Percentiles rank a stretch among this genome's conserved stretches.
Conservation (phyloP, 2,797 vertebrate species). For the Percopsis omiscomaycus region DNA sequence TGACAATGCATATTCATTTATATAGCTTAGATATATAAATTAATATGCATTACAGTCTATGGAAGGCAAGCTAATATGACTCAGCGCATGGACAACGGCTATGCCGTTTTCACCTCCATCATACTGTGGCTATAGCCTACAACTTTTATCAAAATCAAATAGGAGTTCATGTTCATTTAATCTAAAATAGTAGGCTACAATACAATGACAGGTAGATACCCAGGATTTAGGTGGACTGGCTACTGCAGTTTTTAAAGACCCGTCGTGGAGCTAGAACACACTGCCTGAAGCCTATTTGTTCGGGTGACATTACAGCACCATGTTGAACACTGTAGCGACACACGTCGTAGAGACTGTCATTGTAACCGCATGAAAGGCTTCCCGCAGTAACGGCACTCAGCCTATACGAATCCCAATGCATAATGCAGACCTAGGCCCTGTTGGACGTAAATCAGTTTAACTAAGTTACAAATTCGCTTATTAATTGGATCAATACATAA, state of each 20-base stretch:
- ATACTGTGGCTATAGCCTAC: not conserved
- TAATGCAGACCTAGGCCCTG: not conserved
- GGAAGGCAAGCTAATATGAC: constrained; percentile 57
- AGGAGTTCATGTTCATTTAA: not conserved
- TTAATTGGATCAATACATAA: constrained; percentile 22
- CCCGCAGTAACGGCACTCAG: constrained; percentile 65
- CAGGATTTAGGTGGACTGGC: not conserved
- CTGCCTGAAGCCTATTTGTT: not conserved
- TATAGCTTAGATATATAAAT: no score
- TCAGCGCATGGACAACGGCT: constrained; percentile 46
- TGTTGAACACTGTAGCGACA: not conserved
- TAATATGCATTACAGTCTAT: no score
- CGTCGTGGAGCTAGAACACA: not conserved
- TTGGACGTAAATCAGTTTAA: not conserved
- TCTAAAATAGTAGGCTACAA: no score
- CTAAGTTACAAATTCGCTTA: constrained; percentile 23
- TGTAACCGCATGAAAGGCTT: constrained; percentile 47
- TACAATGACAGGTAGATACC: not conserved
- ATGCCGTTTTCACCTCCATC: not conserved
- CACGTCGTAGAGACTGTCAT: constrained; percentile 4
- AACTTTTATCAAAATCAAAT: not conserved
- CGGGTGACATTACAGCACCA: not conserved
- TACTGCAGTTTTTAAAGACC: no score
- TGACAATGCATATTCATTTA: not conserved
- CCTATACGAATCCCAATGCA: constrained; percentile 16